A percentile compares a stretch with the other conserved stretches of the same genome.
Evolutionary conservation across 2,888 invertebrate species (phyloP).

Genomic region (Stratiomys singularior): DNA sequence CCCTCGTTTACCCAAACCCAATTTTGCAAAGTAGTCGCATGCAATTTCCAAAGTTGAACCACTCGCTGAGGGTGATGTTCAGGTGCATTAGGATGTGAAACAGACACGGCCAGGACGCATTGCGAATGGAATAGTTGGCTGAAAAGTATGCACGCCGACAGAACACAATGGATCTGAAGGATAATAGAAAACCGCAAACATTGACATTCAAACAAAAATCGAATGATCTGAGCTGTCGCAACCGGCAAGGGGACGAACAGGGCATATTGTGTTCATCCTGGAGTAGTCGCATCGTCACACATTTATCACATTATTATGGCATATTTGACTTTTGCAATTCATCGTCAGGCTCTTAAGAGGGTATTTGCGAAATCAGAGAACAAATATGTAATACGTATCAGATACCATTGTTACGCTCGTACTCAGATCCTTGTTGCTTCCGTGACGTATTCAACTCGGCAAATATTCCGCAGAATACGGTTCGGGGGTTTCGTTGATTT

Average conservation of each 20-base stretch:
- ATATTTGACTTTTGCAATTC: slow-evolving; percentile 47
- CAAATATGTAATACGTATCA: slow-evolving; percentile 44
- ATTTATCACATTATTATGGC: slow-evolving; percentile 45
- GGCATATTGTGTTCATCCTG: not conserved
- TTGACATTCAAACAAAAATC: slow-evolving; percentile 42
- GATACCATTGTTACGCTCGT: slow-evolving; percentile 31
- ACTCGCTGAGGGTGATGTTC: not conserved
- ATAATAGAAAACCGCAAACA: slow-evolving; percentile 44
- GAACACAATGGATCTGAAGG: slow-evolving; percentile 22
- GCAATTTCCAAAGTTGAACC: not conserved
- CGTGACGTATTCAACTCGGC: not conserved
- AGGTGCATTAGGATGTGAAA: not conserved
- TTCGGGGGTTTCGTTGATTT: not conserved
- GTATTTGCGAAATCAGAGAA: slow-evolving; percentile 45
- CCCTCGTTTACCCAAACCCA: not conserved
- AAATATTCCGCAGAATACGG: not conserved
- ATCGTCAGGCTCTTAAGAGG: slow-evolving; percentile 44
- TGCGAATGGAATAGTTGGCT: too few species aligned
- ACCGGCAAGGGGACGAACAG: not conserved
- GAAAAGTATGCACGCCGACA: too few species aligned
- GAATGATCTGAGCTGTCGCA: not conserved
- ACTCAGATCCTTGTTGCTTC: slow-evolving; percentile 29
- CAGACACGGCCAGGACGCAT: not conserved
- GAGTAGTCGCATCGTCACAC: slow-evolving; percentile 39
- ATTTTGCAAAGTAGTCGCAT: slow-evolving; percentile 8